Percentiles rank a stretch among this genome's conserved stretches.
Conservation (phyloP, 2,888 invertebrate species). For the Eupithecia tripunctaria region DNA sequence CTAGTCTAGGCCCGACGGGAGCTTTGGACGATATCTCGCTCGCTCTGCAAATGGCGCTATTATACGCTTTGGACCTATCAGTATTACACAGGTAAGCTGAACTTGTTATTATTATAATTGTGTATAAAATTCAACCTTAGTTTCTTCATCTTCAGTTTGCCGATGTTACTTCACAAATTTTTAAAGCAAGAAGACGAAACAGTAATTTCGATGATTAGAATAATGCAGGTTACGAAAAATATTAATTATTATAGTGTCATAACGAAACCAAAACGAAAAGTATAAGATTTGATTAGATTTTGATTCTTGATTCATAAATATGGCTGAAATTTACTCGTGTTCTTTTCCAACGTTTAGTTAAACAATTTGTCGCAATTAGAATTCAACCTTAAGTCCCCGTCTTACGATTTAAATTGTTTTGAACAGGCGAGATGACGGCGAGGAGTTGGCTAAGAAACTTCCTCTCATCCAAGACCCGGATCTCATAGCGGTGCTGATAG, state of each 20-base stretch:
- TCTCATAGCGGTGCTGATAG: conserved; percentile 80
- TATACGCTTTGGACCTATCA: conserved; percentile 93
- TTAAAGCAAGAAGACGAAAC: too few species aligned
- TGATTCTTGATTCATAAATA: too few species aligned
- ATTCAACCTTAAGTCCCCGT: background rate
- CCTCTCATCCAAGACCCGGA: conserved; percentile 86
- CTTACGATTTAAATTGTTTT: background rate
- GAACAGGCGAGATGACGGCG: conserved; percentile 88
- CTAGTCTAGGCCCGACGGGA: conserved; percentile 84
- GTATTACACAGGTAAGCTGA: conserved; percentile 84
- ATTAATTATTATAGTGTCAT: too few species aligned
- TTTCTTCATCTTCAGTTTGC: background rate
- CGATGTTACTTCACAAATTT: too few species aligned
- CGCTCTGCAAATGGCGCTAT: conserved; percentile 91
- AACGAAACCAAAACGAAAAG: too few species aligned
- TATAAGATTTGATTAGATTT: too few species aligned
- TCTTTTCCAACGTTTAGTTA: background rate
- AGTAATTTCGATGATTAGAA: too few species aligned
- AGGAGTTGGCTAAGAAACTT: conserved; percentile 87
- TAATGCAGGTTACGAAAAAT: too few species aligned
- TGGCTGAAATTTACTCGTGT: too few species aligned
- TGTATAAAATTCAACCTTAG: background rate
- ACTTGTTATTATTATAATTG: background rate
- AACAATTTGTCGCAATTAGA: background rate
- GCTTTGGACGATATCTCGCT: conserved; percentile 91